Evolutionary conservation across 2,113 vertebrate genomes (phyloP).

Genomic region (Scytalopus superciliaris): DNA sequence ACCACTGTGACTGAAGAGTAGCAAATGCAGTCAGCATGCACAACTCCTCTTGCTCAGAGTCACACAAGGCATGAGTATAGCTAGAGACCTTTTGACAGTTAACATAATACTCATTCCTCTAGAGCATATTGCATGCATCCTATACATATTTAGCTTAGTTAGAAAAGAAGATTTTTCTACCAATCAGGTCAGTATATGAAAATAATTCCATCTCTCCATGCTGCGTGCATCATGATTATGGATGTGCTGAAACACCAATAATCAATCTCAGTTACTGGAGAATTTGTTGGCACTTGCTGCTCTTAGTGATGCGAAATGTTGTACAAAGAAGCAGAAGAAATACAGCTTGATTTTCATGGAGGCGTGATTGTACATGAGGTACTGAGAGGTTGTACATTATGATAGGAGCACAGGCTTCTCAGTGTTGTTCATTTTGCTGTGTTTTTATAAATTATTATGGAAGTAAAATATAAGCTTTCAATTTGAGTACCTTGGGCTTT

Average conservation of each 20-base stretch:
- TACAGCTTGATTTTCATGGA: constrained; percentile 5
- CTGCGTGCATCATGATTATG: constrained; percentile 22
- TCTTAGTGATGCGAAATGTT: constrained; percentile 13
- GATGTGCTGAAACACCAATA: constrained; percentile 20
- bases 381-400: not conserved
- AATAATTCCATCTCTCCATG: not conserved
- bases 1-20: not conserved
- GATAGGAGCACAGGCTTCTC: not conserved
- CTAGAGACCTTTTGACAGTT: not conserved
- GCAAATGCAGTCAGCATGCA: not conserved
- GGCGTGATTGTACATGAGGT: not conserved
- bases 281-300: constrained; percentile 9
- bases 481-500: not conserved
- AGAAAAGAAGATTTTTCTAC: not conserved
- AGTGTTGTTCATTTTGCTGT: not conserved
- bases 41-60: not conserved
- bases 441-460: not conserved
- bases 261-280: constrained; percentile 54
- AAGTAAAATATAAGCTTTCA: not conserved
- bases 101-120: not conserved
- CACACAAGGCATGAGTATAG: not conserved
- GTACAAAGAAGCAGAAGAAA: constrained; percentile 18
- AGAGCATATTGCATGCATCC: not conserved
- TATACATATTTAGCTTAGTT: not conserved
- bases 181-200: not conserved